Conservation (phyloP, 1,140 invertebrate genomes). For the Mamestra configurata region DNA sequence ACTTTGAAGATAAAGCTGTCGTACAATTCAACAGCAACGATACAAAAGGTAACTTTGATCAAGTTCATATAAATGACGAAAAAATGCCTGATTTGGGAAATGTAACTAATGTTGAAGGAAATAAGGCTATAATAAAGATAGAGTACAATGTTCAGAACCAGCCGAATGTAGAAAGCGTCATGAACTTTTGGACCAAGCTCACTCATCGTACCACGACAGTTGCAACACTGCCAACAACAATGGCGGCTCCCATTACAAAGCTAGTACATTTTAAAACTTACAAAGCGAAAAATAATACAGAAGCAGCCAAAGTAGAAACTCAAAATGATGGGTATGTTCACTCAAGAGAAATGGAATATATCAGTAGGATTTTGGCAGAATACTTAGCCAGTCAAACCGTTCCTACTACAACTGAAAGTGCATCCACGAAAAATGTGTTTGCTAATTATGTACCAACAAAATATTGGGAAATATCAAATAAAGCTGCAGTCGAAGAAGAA, state of each 20-base stretch:
- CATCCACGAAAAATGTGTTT: background rate
- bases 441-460: background rate
- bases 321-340: slow-evolving; percentile 2
- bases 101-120: slow-evolving; percentile 13
- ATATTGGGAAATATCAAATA: background rate
- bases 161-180: slow-evolving; percentile 57
- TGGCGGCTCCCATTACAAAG: background rate
- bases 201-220: background rate
- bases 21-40: background rate
- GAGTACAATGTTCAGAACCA: slow-evolving; percentile 52
- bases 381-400: slow-evolving; percentile 33
- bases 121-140: slow-evolving; percentile 42
- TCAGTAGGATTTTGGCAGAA: slow-evolving; percentile 50
- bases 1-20: background rate
- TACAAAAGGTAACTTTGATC: background rate
- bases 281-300: background rate
- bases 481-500: background rate
- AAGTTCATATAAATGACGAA: background rate
- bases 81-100: background rate
- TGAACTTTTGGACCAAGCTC: slow-evolving; percentile 59
- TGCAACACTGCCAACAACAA: background rate
- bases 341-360: slow-evolving; percentile 40
- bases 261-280: too few species aligned
- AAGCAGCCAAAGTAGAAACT: background rate
- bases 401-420: background rate